phyloP scores from a whole-genome alignment of 2,113 vertebrate genomes.

The Corythaixoides concolor region DNA sequence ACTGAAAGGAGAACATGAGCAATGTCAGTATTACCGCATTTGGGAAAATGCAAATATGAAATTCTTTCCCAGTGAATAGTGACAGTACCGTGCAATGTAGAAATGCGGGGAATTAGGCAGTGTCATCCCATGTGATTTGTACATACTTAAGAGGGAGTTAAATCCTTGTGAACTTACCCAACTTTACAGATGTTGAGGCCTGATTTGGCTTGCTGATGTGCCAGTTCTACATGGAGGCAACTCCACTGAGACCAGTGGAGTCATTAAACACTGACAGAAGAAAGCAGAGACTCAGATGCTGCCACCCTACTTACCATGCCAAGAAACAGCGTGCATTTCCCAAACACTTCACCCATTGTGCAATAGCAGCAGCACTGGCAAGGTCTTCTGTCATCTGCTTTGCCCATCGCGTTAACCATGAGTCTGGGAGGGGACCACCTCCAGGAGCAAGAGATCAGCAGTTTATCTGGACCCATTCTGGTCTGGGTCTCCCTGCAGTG shows the following conservation, averaged over 20 bases:
- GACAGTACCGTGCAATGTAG: background rate
- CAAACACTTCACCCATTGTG: background rate
- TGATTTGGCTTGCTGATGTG: constrained; percentile 1
- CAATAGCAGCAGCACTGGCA: background rate
- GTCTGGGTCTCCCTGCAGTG: background rate
- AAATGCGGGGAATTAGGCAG: constrained; percentile 39
- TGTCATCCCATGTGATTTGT: constrained; percentile 49
- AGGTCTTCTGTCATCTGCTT: background rate
- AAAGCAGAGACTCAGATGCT: background rate
- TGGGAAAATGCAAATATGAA: constrained; percentile 46
- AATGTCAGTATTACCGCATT: background rate
- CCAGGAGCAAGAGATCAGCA: background rate
- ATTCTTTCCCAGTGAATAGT: constrained; percentile 56
- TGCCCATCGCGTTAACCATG: background rate
- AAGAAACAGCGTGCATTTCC: constrained; percentile 14
- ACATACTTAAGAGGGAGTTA: constrained; percentile 19
- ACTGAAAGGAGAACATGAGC: constrained; percentile 11
- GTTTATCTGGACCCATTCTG: background rate
- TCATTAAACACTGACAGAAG: constrained; percentile 10
- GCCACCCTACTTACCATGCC: background rate
- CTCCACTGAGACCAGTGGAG: constrained; percentile 10
- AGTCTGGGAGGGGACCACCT: background rate
- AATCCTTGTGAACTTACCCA: constrained; percentile 30
- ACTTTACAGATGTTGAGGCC: constrained; percentile 23
- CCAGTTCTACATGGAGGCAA: constrained; percentile 9